Evolutionary conservation across 2,888 invertebrate genomes (phyloP).

Genomic region (Ophion obscuratus): DNA sequence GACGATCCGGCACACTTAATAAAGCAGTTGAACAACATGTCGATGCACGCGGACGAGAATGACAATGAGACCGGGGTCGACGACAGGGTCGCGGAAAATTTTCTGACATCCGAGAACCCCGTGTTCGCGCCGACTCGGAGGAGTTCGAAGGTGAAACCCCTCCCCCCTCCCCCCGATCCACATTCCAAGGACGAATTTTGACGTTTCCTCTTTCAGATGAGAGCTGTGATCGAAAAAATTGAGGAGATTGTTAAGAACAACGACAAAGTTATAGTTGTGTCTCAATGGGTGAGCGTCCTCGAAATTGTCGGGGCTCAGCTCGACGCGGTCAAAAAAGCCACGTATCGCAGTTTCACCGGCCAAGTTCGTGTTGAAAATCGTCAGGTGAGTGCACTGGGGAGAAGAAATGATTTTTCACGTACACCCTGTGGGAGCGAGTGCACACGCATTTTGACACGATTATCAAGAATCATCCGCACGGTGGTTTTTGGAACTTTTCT

Average conservation of each 20-base stretch:
- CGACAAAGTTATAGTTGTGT: conserved; percentile 94
- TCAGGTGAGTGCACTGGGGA: conserved; percentile 77
- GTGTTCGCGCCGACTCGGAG: conserved; percentile 87
- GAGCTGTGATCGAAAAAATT: conserved; percentile 86
- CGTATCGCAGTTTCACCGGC: conserved; percentile 88
- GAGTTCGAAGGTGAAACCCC: conserved; percentile 87
- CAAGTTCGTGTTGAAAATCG: conserved; percentile 89
- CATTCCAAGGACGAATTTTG: background rate
- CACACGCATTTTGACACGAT: background rate
- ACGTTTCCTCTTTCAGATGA: conserved; percentile 78
- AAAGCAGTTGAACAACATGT: conserved; percentile 88
- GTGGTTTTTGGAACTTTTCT: background rate
- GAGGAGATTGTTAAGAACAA: conserved; percentile 83
- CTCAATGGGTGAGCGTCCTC: conserved; percentile 96
- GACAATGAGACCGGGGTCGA: conserved; percentile 84
- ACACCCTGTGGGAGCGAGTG: background rate
- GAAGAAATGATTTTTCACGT: conserved; percentile 31
- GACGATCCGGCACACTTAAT: conserved; percentile 86
- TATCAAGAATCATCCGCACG: background rate
- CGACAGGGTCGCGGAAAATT: conserved; percentile 86
- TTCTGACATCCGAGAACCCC: conserved; percentile 89
- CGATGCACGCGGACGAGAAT: conserved; percentile 82
- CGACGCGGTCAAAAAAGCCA: conserved; percentile 86
- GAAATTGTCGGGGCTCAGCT: conserved; percentile 90
- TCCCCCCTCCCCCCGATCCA: background rate